Evolutionary conservation across 2,113 vertebrate species (phyloP), one percentile per base, ranked within the genome.

Genomic region (Ameiurus melas): DNA sequence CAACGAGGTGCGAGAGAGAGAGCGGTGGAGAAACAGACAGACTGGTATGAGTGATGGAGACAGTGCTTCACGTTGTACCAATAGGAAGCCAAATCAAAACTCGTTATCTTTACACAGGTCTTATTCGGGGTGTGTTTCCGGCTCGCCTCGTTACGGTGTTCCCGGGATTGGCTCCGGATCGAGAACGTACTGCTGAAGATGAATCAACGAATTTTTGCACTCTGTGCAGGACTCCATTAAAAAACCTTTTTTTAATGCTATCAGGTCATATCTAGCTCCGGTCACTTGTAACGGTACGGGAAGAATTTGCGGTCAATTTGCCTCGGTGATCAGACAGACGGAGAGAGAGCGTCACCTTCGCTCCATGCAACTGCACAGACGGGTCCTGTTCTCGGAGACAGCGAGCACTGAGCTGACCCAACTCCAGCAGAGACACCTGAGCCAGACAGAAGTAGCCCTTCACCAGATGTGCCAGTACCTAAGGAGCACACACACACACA

Each of bases 391-490:
- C 98, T 20, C 95, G 93, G 79, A 99, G 96, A 94, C 98, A 99
- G 62, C 93, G 96, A 87, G 96, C 95, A 62, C 97, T 96, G 87
- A 99, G 94, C 91, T 98, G 96, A 13, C 96, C 96, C 75, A 99
- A 95, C 70, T 98, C 97, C 84, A 96, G 92, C 86, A 99, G 90
- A 91, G 94, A 96, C 39, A 91, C 83, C 85, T 98, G 97, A 53
- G 95, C 91, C 89, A 97, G 84, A 73, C 94, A 92, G 92, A 99
- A 98, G 93, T 99, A 99, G 53, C 97, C 97, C 51, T 96, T 97
- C n/a, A 99, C 97, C 90, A 99, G 95, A 83, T 97, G 95, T 53
- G 96, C 97, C 92, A 99, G 91, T 33, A 99, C 97, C 98, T 99
- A 83, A 82, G 88, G 36, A 71, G 60, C 62, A 81, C 53, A 86